Percentiles rank a stretch among this genome's conserved stretches.
These are phyloP conservation scores for Scolopax mira DNA, from an alignment of 2,113 vertebrate species.

Conservation along the genomic window DNA sequence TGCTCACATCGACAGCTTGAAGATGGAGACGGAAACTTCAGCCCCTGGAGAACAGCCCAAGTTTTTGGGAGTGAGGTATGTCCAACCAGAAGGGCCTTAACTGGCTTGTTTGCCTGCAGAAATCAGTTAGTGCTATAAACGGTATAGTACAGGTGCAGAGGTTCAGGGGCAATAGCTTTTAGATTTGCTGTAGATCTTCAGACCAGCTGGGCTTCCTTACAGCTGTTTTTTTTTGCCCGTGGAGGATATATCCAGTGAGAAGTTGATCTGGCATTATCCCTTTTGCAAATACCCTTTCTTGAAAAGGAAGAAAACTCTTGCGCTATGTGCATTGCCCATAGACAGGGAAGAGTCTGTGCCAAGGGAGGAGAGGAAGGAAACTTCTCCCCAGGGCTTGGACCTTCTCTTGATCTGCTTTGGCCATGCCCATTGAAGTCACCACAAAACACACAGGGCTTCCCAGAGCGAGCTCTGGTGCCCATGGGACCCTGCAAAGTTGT, in stretches of 20 bases:
- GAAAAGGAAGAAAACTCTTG: neutral
- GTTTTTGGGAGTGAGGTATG: conserved; percentile 95
- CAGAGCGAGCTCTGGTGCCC: neutral
- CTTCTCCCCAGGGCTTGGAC: neutral
- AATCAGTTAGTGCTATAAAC: neutral
- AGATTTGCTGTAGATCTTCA: neutral
- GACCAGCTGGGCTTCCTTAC: neutral
- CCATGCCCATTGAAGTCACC: accelerated
- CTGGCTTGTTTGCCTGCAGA: neutral
- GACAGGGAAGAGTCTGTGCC: neutral
- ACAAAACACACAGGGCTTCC: neutral
- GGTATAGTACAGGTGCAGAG: neutral
- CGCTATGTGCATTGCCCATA: neutral
- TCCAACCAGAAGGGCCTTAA: neutral
- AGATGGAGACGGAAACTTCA: conserved; percentile 98
- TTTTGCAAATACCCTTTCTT: neutral
- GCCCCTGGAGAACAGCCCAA: conserved; percentile 97
- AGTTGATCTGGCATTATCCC: neutral
- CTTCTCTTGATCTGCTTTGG: neutral
- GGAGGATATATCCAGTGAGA: neutral
- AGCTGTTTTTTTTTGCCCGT: neutral
- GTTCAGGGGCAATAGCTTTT: neutral
- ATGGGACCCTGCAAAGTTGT: neutral
- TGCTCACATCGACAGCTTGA: conserved; percentile 97
- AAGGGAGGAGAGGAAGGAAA: too few species aligned